Evolutionary conservation across 2,888 invertebrate genomes (phyloP), one percentile per base, ranked within the genome.

Genomic region (Idaea straminata): DNA sequence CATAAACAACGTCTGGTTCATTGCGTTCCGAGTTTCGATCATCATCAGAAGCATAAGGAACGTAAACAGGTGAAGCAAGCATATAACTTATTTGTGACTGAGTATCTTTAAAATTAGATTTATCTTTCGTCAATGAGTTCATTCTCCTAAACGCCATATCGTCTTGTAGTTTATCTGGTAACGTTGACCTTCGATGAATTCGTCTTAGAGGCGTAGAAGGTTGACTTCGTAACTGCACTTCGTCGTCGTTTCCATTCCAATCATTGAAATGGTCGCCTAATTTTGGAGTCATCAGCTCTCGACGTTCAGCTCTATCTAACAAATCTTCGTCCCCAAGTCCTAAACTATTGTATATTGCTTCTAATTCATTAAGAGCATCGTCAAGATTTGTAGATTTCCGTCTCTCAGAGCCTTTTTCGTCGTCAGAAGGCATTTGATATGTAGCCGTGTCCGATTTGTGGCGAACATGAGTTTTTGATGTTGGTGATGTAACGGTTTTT

Each of bases 331-430:
- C 97, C 0, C 96, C 96, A 63, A 98, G 91, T n/a, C 96, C 95
- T 66, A 98, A 93, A 77, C 97, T 97, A 76, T 97, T 96, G 82
- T 97, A 97, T 80, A 98, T 98, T n/a, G 96, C 96, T 91, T 98
- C 98, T 65, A 98, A 86, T 86, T 98, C 98, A 77, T 96, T 96
- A 35, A 98, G 93, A 64, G 98, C 98, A 80, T 98, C 97, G 81
- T 97, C 97, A 58, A 97, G 92, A 84, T 97, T 97, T 15, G 95
- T 95, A 3, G 96, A 96, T 84, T 96, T 96, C 74, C 95, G 89
- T 76, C 93, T 88, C 76, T 92, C 92, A 65, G 92, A 92, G 75
- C 79, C 83, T 74, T 88, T 89, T 74, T 93, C 93, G 64, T 93
- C 91, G 61, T 93, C 88, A 67, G 93, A 92, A 68, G 87, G 84